Evolutionary conservation across 2,888 invertebrate genomes (phyloP).

Genomic region (Lasioglossum malachurum): DNA sequence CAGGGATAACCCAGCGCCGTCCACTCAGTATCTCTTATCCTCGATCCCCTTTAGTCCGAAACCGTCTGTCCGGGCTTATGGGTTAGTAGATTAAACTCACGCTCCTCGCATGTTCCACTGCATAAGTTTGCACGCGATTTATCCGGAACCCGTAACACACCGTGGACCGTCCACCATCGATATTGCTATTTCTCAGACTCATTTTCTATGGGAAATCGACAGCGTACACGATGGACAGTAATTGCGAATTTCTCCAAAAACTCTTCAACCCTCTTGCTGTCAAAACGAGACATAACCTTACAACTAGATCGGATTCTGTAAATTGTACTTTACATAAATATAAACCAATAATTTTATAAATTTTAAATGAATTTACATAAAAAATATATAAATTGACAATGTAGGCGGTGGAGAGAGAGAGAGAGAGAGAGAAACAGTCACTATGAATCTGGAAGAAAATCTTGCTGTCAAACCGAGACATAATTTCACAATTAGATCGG

Average conservation of each 20-base stretch:
- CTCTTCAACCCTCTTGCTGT: background rate
- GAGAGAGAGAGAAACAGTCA: too few relatives aligned
- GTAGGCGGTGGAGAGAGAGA: too few relatives aligned
- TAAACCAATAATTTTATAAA: too few relatives aligned
- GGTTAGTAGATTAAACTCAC: slow-evolving; percentile 74
- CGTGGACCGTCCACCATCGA: background rate
- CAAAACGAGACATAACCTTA: background rate
- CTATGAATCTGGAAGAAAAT: too few relatives aligned
- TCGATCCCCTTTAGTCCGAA: slow-evolving; percentile 62
- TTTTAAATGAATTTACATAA: too few relatives aligned
- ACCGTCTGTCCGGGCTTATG: slow-evolving; percentile 63
- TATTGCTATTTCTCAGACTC: background rate
- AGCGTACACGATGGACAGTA: background rate
- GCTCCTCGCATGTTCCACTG: slow-evolving; percentile 45
- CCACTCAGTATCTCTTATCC: slow-evolving; percentile 55
- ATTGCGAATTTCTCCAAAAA: background rate
- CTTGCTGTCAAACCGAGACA: background rate
- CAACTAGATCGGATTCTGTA: too few relatives aligned
- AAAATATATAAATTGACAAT: too few relatives aligned
- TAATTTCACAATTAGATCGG: too few relatives aligned
- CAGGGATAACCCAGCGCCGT: slow-evolving; percentile 54
- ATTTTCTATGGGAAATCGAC: background rate
- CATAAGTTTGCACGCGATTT: slow-evolving; percentile 46
- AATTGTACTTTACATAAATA: too few relatives aligned
- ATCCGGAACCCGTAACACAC: slow-evolving; percentile 9